Evolutionary conservation across 2,888 invertebrate species (phyloP), one percentile per base, ranked within the genome.

Genomic region (Chloroclysta siterata): DNA sequence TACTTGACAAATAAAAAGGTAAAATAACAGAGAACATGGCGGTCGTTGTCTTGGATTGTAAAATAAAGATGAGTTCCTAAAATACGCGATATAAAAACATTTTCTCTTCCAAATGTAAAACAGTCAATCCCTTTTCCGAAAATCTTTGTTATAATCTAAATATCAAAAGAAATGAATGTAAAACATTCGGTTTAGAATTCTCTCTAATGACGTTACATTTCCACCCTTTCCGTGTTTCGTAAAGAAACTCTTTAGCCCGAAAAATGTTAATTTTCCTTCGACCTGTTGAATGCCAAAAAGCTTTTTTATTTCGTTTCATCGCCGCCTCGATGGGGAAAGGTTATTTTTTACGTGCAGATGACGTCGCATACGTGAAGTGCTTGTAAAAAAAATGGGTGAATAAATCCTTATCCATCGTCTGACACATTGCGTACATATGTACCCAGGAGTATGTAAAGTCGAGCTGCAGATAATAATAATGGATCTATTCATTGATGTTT

Each of bases 181-280:
- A 51, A 33, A 29, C 28, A 52, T 54, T 58, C 28, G 15, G 44
- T 46, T 41, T 10, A 41, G 50, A 42, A 60, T 48, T 36, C 29
- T 29, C 14, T 22, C 39, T 63, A 52, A 64, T 44, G 55, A 53
- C 52, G 42, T 33, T 42, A 54, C 48, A 8, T 28, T 53, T 39
- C 59, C 55, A 51, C 54, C 56, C 53, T 39, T 60, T 57, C 46
- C 46, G 14, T 17, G 47, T 63, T 48, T 50, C 44, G 53, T 11
- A 54, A 52, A 55, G 54, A 68, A 72, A 70, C 68, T 17, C 13
- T 68, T 73, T 70, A 59, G 28, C 50, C 41, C 29, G n/a, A 59
- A 65, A 66, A 68, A 60, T 48, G 62, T 53, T 53, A 15, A 65
- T 65, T 60, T 60, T 8, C 61, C 33, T 53, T 56, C 39, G 57